Evolutionary conservation across 2,888 invertebrate genomes (phyloP), one percentile per base, ranked within the genome.

Genomic region (Hesperia comma): DNA sequence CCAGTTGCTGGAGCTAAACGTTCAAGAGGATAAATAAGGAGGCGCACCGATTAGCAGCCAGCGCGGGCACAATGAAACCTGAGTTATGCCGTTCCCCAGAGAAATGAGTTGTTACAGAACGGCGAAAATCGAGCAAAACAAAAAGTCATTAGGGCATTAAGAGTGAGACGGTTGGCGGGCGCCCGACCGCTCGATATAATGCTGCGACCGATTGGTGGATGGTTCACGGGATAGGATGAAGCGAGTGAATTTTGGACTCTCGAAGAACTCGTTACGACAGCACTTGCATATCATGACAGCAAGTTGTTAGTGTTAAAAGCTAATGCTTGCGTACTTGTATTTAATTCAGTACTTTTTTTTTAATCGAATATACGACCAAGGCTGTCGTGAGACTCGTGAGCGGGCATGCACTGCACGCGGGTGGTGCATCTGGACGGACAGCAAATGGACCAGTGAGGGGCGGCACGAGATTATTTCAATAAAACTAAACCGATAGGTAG

Each of bases 61-160:
- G 61, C 51, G 32, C 43, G 53, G 58, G n/a, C 51, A 64, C 64
- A 64, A 58, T 58, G 53, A 58, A 58, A 58, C 64, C 19, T 49
- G 64, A 64, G 64, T 53, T 64, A 58, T 64, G 58, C 49, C 33
- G 61, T 19, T 14, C 32, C 19, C 40, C 32, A 26, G 64, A 64
- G 64, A 58, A 64, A 64, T 64, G 64, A 64, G 64, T 64, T 64
- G 64, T 64, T 64, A 64, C 57, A 17, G 57, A 58, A 57, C 63
- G 19, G 32, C 51, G 57, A 64, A 64, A 58, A 64, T 15, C 51
- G 51, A 64, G 51, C 63, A 64, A 64, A 64, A 64, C 49, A 57
- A 40, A 51, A 64, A 64, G 63, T 64, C 64, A 64, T 64, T 64
- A 64, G 64, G 58, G 64, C 51, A 64, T 57, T 63, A 40, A 58